Base-by-base conservation (phyloP, 2,888 invertebrate species). In the Drosophila diplacantha region DNA sequence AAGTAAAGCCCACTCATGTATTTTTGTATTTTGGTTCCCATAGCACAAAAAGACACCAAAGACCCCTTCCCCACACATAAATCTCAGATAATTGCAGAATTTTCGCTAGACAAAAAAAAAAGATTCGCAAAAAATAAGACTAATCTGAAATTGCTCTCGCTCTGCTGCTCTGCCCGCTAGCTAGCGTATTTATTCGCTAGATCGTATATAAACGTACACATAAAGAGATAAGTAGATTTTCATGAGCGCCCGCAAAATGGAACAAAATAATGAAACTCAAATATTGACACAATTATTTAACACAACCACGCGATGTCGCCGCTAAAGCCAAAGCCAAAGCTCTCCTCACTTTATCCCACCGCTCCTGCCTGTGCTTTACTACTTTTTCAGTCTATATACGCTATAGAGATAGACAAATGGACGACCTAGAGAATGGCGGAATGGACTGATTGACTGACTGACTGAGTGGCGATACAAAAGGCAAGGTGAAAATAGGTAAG, bases 201-300 rank as follows among this genome's bases (percentile, higher is more conserved):
- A 62, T 37, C 29, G 43, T 20, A 63, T 46, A 58, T 60, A 47
- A 22, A 52, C 35, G 46, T 52, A 55, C 50, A 61, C 50, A 37
- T 44, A 51, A 51, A 39, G 51, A 68, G 66, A 62, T 69, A 62
- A 55, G 60, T 62, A 67, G 61, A 67, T 67, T 67, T 67, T 65
- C 65, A 65, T 65, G 65, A 67, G 68, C 65, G 29, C 29, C 41
- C 61, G 32, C 47, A 69, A 69, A 69, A 68, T 69, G 63, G 61
- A 68, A 51, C 62, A 69, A 62, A 60, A 68, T 68, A 68, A 77
- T 73, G 66, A 59, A 61, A 74, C 62, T 61, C 70, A 79, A 81
- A 83, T 83, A 83, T 84, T 84, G 83, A 70, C 80, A 77, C 70
- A 83, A 79, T 81, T 81, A 84, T 85, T 84, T 83, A 83, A 73